Conservation (phyloP, 2,888 invertebrate genomes). For the Emmelina monodactyla region DNA sequence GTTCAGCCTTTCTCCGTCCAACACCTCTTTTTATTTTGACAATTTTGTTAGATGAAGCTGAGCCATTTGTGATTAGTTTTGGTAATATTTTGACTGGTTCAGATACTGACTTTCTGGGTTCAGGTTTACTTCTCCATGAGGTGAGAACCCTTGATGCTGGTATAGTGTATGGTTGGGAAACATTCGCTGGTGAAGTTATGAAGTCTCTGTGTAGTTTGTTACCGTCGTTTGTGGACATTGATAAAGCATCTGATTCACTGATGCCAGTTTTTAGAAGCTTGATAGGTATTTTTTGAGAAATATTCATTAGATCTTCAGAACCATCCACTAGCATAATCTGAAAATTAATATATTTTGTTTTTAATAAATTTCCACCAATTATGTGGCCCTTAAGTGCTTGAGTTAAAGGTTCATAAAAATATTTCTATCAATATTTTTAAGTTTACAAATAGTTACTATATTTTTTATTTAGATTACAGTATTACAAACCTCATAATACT, state of each 20-base stretch:
- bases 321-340: slow-evolving; percentile 52
- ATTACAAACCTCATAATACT: slow-evolving; percentile 47
- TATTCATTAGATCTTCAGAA: slow-evolving; percentile 24
- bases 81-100: slow-evolving; percentile 26
- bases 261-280: no score
- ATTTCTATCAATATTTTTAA: not conserved
- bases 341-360: slow-evolving; percentile 17
- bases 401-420: not conserved
- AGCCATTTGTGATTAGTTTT: slow-evolving; percentile 14
- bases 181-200: no score
- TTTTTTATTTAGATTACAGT: not conserved
- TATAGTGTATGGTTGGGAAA: no score
- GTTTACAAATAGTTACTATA: not conserved
- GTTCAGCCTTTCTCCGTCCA: no score
- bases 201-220: no score
- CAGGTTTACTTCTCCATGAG: no score
- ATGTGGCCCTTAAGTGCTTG: not conserved
- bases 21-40: no score
- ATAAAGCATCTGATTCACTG: no score
- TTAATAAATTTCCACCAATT: not conserved
- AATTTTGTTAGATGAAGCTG: slow-evolving; percentile 41
- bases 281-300: slow-evolving; percentile 15
- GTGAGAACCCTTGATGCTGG: no score
- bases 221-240: no score
- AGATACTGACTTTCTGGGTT: no score